Evolutionary conservation across 1,140 invertebrate species (phyloP), one percentile per base, ranked within the genome.

Genomic region (Heliconius congener): DNA sequence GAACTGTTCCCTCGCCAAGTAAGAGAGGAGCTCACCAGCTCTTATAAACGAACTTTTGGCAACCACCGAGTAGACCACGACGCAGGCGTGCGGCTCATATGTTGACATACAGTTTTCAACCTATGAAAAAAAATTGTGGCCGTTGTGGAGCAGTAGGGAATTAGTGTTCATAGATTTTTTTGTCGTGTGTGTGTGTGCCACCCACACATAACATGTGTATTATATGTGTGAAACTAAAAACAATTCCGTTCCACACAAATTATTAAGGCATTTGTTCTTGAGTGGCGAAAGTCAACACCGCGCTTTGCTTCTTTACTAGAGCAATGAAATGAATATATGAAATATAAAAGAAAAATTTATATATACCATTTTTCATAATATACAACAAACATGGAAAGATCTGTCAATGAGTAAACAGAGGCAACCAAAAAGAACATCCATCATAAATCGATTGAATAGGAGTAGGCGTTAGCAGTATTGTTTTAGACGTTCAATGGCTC

Each of bases 11-110:
- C 97, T 94, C 95, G 97, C 97, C 42, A 98, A 94, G 88, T 98
- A 98, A 83, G 97, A 96, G 60, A 98, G 95, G 79, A 97, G 96
- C 86, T 98, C 97, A 78, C 97, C 96, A 11, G 97, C 97, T 55
- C 96, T 95, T 83, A 96, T 95, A 88, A 98, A 98, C 8, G 97
- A 98, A 18, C 96, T 92, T 75, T 96, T 96, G 57, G 98, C 97
- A 11, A 97, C 97, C 71, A 98, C 96, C 0, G 97, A 98, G 94
- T 98, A 99, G 2, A 98, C 96, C 1, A 98, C 96, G 2, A 99
- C 96, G 90, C 98, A 98, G n/a, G 97, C 98, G 85, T 99, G 98
- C 0, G 98, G 97, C 81, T 98, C 97, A 85, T 98, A 98, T 16
- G 97, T 98, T 60, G 97, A 97, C 9, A 98, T 90, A 16, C 96